Conservation (phyloP, 2,113 vertebrate species). For the Chamaetylas fuelleborni region DNA sequence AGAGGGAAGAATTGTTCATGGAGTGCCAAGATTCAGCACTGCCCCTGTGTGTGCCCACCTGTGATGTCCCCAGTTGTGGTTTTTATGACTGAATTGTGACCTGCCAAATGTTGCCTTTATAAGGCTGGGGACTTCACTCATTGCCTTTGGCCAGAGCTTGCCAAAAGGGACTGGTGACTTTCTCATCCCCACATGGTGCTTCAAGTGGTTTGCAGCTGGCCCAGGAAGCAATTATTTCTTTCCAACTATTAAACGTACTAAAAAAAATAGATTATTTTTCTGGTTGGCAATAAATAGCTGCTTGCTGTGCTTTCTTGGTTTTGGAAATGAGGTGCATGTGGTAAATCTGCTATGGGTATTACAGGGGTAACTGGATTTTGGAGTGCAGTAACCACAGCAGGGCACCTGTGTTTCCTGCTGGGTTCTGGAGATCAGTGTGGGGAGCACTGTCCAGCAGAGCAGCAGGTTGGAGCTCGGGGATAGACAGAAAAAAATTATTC, state of each 20-base stretch:
- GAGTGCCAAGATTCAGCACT: not conserved
- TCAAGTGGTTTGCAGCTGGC: not conserved
- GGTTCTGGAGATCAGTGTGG: not conserved
- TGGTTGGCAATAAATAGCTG: not conserved
- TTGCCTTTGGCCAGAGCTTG: not conserved
- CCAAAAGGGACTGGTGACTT: not conserved
- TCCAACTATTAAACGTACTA: not conserved
- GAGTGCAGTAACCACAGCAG: not conserved
- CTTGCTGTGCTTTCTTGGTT: not conserved
- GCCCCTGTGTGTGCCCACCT: rapidly evolving
- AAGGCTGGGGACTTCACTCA: not conserved
- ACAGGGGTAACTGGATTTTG: not conserved
- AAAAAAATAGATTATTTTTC: not conserved
- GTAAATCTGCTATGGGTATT: not conserved
- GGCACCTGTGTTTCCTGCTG: rapidly evolving
- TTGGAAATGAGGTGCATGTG: not conserved
- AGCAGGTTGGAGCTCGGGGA: not conserved
- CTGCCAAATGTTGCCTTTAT: not conserved
- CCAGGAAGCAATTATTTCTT: not conserved
- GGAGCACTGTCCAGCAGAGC: not conserved
- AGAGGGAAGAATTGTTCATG: rapidly evolving
- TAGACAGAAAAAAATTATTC: not conserved
- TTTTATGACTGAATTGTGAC: not conserved
- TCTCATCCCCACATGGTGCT: not conserved
- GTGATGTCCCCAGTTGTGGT: not conserved